phyloP scores from a whole-genome alignment of 1,140 invertebrate genomes.

The Pinna nobilis region DNA sequence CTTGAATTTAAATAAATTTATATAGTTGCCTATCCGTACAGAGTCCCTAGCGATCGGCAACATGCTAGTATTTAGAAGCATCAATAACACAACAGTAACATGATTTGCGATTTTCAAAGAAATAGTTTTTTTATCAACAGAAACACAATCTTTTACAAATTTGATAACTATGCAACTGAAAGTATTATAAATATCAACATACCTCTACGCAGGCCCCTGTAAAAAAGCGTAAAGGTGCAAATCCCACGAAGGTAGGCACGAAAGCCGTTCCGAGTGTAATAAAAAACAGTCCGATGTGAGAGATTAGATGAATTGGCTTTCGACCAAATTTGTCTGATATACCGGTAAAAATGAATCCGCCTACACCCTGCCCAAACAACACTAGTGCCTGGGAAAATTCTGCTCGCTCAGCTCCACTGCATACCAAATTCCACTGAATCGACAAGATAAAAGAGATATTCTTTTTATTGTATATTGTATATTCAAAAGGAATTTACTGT shows the following conservation, averaged over 20 bases:
- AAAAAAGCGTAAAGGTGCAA: conserved; percentile 41
- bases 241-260: conserved; percentile 40
- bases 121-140: too few relatives aligned
- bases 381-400: conserved; percentile 84
- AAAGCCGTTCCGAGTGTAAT: conserved; percentile 39
- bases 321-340: conserved; percentile 74
- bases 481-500: too few relatives aligned
- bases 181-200: neutral
- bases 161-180: too few relatives aligned
- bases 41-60: too few relatives aligned
- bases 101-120: too few relatives aligned
- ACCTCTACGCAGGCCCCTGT: conserved; percentile 53
- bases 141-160: too few relatives aligned
- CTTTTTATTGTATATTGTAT: too few relatives aligned
- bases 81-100: too few relatives aligned
- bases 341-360: conserved; percentile 84
- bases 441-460: too few relatives aligned
- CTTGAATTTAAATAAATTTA: too few relatives aligned
- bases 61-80: too few relatives aligned
- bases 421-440: conserved; percentile 87
- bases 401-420: conserved; percentile 81
- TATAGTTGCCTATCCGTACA: too few relatives aligned
- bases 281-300: conserved; percentile 33
- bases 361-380: conserved; percentile 83
- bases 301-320: conserved; percentile 43